These are phyloP conservation scores for Amitus sp. DNA, from an alignment of 2,888 invertebrate genomes.

Conservation along the genomic window DNA sequence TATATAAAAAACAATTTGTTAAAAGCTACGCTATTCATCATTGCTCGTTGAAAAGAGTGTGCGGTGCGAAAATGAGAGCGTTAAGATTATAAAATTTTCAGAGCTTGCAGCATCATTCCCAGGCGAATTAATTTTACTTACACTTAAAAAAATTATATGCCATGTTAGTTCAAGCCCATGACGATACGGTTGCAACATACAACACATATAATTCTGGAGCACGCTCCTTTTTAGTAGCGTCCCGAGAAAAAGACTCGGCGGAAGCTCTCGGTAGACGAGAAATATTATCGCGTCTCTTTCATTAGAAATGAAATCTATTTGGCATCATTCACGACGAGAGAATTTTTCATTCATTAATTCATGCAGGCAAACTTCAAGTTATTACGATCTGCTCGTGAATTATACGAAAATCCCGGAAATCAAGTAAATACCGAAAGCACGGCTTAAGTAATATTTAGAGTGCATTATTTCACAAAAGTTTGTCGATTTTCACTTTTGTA, in stretches of 20 bases:
- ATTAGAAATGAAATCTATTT: conserved; percentile 11
- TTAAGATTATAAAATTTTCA: neutral
- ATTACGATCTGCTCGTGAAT: no score
- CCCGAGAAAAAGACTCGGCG: conserved; percentile 42
- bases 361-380: no score
- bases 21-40: neutral
- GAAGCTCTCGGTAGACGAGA: conserved; percentile 45
- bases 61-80: neutral
- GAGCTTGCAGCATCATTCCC: neutral
- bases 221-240: no score
- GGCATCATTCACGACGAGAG: conserved; percentile 8
- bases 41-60: neutral
- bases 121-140: conserved; percentile 8
- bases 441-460: no score
- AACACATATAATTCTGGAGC: no score
- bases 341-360: no score
- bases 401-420: no score
- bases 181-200: conserved; percentile 4
- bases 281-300: conserved; percentile 43
- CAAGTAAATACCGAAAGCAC: no score
- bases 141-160: neutral
- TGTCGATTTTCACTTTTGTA: no score
- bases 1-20: no score
- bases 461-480: no score
- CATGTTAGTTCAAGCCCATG: neutral